Conservation (phyloP, 2,888 invertebrate species). For the Lycocerus yunnanus region DNA sequence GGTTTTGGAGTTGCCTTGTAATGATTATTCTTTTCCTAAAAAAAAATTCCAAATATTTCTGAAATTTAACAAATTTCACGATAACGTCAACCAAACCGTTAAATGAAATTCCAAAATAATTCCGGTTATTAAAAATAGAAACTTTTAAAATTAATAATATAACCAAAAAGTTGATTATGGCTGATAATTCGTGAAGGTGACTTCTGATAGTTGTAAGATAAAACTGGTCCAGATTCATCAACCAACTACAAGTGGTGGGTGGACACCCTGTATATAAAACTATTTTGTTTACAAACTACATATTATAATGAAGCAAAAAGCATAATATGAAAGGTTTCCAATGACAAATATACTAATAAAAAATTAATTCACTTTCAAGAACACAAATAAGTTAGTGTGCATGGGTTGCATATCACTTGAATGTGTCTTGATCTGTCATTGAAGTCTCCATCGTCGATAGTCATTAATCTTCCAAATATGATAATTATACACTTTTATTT, state of each 20-base stretch:
- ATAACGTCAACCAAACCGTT: neutral
- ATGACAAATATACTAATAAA: neutral
- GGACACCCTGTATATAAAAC: neutral
- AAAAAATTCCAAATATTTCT: neutral
- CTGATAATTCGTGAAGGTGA: too few relatives aligned
- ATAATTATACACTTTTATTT: neutral
- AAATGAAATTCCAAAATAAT: neutral
- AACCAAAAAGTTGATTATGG: neutral
- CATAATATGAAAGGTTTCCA: neutral
- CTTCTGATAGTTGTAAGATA: neutral
- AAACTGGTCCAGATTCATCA: neutral
- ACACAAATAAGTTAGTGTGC: neutral
- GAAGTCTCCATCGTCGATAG: neutral
- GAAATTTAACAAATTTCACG: neutral
- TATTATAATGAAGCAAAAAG: neutral
- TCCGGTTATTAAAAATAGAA: neutral
- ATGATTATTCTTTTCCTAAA: too few relatives aligned
- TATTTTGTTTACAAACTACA: neutral
- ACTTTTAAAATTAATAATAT: neutral
- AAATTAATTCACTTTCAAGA: constrained; percentile 3
- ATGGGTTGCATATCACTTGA: neutral
- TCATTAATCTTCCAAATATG: neutral
- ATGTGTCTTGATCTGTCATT: neutral
- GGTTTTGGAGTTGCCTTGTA: neutral
- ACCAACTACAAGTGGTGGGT: neutral